Base-by-base conservation (phyloP, 2,113 vertebrate genomes). In the Athene cunicularia region DNA sequence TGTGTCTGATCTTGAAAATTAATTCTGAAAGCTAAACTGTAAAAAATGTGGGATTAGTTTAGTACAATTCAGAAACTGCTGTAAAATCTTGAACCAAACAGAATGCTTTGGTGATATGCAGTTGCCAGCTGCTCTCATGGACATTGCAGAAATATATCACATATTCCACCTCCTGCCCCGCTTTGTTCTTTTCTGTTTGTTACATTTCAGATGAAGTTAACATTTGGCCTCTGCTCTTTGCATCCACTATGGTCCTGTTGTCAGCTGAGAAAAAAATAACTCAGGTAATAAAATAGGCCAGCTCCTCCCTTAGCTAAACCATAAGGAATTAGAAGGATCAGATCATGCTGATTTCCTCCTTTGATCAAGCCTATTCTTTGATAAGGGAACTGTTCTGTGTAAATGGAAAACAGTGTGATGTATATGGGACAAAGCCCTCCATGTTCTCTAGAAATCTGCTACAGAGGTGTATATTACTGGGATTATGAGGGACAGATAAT, bases 1-100 rank as follows among this genome's bases (percentile, higher is more conserved):
- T 92, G 41, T 68, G 64, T 68, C 68, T 85, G 75, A 91, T 90
- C 88, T 55, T 67, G 63, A 84, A 94, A 97, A 92, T 12, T 14
- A 88, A 68, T 74, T 89, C 73, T 91, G 70, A 94, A 91, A 92
- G 33, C 30, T 89, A 68, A 87, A 73, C 17, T 30, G 10, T 71
- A 83, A 90, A 92, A 96, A 86, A 55, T 52, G 75, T 5, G 30
- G 24, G 23, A 86, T 88, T 55, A 72, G 21, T 47, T 96, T 85
- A 80, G 28, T 24, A 43, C 11, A 37, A 27, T 58, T 88, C 55
- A 90, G 82, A 90, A 97, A 86, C 52, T 70, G 24, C 33, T 92
- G 14, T 52, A 73, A 94, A 93, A 86, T 90, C 22, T 92, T 82
- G 50, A 75, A 37, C 1, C 0, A 39, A 64, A 41, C 23, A 77